Base-by-base conservation (phyloP, 2,888 invertebrate species). In the Drosophila nr. medialis region DNA sequence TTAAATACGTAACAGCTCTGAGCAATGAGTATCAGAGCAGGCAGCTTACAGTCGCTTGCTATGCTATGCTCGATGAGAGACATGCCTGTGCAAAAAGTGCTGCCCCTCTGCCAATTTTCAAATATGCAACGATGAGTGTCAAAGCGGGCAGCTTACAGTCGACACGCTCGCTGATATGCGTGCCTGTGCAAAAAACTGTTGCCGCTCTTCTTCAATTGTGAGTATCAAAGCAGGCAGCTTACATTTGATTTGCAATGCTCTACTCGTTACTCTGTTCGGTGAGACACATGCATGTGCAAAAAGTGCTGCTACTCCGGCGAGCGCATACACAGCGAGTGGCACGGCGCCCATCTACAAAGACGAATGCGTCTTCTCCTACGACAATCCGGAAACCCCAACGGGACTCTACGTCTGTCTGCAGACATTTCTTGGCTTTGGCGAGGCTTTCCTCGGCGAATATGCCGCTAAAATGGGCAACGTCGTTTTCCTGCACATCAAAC, bases 321-420 rank as follows among this genome's bases (percentile, higher is more conserved):
- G 8, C 11, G 5, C 21, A 21, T 5, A 62, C 27, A 0, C 15
- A 40, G 2, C 73, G 48, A 59, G 73, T 63, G 88, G 86, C 53
- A 86, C 75, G 61, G 86, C 91, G 56, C 90, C 91, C 38, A 91
- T 99, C 67, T 99, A 98, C 94, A 99, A 99, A 94, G 99, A 99
- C 93, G 99, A 99, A 94, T 99, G 99, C 94, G 96, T 98, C 66
- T 99, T 96, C 94, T 98, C 98, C 29, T 99, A 97, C 94, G 99
- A 99, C 94, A 97, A 96, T 92, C 98, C 99, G 93, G 98, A 98
- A 93, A 95, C 96, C 30, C 95, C 96, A 66, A 96, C 96, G 27
- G 99, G 99, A 1, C 94, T 99, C 24, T 99, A 97, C 90, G 95
- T 99, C 38, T 98, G 97, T 84, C 94, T 99, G 81, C 95, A 95